A percentile compares a stretch with the other conserved stretches of the same genome.
These are phyloP conservation scores for Protobothrops flavoviridis DNA, from an alignment of 2,113 vertebrate species.

Conservation along the genomic window DNA sequence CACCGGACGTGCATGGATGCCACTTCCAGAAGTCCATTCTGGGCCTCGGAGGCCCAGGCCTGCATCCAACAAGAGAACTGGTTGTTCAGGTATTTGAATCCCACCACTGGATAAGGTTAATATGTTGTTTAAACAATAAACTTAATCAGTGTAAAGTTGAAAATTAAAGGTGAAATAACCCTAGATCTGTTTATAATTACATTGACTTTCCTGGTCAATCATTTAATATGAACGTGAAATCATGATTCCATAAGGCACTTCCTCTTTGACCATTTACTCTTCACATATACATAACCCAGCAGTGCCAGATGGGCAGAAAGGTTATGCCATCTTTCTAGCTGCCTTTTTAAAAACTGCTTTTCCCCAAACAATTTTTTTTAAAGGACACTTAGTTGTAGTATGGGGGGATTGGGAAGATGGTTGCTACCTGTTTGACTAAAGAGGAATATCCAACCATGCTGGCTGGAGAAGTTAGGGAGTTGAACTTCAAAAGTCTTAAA, in stretches of 20 bases:
- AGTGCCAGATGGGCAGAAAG: not conserved
- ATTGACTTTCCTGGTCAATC: not conserved
- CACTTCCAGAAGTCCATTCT: too few relatives aligned
- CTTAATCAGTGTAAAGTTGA: not conserved
- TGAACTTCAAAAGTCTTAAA: not conserved
- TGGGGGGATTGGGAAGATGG: not conserved
- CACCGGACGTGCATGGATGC: too few relatives aligned
- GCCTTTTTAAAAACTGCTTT: not conserved
- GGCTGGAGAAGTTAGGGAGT: not conserved
- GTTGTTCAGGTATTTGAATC: too few relatives aligned
- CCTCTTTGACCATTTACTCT: not conserved
- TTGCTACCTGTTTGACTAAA: not conserved
- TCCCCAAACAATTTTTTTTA: not conserved
- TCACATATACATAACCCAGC: not conserved
- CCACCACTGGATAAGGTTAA: not conserved
- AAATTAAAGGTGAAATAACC: not conserved
- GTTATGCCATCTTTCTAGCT: not conserved
- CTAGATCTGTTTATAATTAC: not conserved
- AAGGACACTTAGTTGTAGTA: not conserved
- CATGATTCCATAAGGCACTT: not conserved
- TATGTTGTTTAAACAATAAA: not conserved
- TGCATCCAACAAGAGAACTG: too few relatives aligned
- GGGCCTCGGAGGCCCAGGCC: too few relatives aligned
- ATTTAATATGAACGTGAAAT: not conserved
- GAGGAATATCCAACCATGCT: not conserved